Conservation (phyloP, 1,140 invertebrate species). For the Metaphire vulgaris region DNA sequence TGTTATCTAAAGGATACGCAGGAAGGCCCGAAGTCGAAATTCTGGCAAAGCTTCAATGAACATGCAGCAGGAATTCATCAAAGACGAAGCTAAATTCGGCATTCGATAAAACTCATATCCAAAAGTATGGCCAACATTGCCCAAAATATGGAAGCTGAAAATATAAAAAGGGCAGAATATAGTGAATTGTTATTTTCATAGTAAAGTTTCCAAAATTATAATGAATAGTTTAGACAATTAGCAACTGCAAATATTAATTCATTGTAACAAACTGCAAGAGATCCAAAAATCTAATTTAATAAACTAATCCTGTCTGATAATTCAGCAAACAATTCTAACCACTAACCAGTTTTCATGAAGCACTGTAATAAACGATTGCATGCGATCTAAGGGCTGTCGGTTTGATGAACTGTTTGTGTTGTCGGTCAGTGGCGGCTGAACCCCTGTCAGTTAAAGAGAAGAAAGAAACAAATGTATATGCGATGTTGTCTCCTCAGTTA, state of each 20-base stretch:
- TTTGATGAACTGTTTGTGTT: conserved; percentile 37
- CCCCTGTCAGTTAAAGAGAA: conserved; percentile 33
- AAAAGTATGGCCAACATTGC: conserved; percentile 67
- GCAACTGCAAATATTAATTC: no score
- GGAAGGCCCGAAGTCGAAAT: conserved; percentile 70
- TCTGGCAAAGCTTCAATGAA: conserved; percentile 64
- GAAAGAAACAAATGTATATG: not conserved
- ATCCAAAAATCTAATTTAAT: no score
- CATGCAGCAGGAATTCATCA: conserved; percentile 43
- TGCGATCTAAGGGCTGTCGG: conserved; percentile 63
- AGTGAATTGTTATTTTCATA: no score
- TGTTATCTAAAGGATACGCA: conserved; percentile 57
- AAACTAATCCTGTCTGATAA: conserved; percentile 3
- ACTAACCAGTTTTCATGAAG: conserved; percentile 61
- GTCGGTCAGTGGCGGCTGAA: conserved; percentile 43
- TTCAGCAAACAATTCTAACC: not conserved
- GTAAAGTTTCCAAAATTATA: no score
- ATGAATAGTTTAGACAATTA: no score
- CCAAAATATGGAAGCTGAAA: conserved; percentile 66
- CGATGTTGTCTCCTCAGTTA: not conserved
- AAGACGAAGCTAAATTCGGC: conserved; percentile 41
- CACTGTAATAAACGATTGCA: conserved; percentile 69
- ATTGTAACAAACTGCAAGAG: no score
- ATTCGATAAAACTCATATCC: conserved; percentile 72
- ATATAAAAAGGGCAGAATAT: conserved; percentile 13